Percentiles rank a stretch among this genome's conserved stretches.
Conservation (phyloP, 2,113 vertebrate genomes). For the Dicentrarchus labrax region DNA sequence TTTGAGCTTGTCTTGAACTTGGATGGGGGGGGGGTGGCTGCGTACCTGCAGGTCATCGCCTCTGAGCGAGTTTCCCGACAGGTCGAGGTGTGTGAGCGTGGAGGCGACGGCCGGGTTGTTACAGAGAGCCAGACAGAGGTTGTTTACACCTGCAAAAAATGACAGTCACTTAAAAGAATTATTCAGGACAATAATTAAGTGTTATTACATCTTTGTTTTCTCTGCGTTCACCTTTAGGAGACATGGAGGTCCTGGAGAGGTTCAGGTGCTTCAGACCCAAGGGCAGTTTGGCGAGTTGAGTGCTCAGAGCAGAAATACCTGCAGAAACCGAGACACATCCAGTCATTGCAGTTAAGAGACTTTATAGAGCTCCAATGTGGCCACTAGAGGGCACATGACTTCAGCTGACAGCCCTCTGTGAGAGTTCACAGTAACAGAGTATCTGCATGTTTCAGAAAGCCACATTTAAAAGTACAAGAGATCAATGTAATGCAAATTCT, state of each 20-base stretch:
- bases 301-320: constrained; percentile 92
- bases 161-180: neutral
- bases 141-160: constrained; percentile 89
- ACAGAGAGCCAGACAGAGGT: constrained; percentile 92
- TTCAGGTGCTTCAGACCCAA: constrained; percentile 93
- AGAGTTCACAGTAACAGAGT: neutral
- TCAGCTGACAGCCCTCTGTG: neutral
- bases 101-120: constrained; percentile 85
- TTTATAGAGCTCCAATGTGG: neutral
- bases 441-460: too few species aligned
- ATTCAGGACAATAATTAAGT: neutral
- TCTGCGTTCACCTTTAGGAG: constrained; percentile 89
- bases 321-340: neutral
- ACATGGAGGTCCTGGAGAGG: constrained; percentile 92
- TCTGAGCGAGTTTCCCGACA: constrained; percentile 92
- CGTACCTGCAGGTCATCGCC: constrained; percentile 94
- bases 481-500: neutral
- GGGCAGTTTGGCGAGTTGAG: constrained; percentile 93
- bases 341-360: rapidly evolving
- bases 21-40: rapidly evolving
- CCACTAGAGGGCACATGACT: constrained; percentile 37
- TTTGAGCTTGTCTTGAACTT: too few species aligned
- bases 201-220: neutral
- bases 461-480: neutral
- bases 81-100: constrained; percentile 90